Percentiles rank a stretch among this genome's conserved stretches.
These are phyloP conservation scores for Pampus argenteus DNA, from an alignment of 2,797 vertebrate genomes.

Conservation along the genomic window DNA sequence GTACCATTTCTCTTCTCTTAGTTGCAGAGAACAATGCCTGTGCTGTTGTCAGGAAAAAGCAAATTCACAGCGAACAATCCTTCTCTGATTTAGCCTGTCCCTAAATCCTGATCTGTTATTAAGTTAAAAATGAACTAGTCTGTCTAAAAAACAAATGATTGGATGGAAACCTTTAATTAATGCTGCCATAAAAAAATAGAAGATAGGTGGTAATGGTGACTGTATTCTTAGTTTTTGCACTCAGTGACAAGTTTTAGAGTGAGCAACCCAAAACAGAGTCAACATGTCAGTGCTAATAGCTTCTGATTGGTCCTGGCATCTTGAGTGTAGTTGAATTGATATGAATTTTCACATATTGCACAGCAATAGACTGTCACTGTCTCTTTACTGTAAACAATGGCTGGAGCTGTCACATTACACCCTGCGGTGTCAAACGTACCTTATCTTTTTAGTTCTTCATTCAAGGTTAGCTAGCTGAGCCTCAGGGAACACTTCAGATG, in stretches of 20 bases:
- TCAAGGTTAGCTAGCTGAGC: constrained; percentile 66
- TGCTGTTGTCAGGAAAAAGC: not conserved
- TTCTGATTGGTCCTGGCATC: too few species aligned
- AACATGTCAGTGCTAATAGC: too few species aligned
- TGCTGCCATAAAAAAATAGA: not conserved
- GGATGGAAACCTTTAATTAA: not conserved
- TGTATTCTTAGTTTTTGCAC: too few species aligned
- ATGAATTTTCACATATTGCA: constrained; percentile 15
- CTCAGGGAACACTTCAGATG: constrained; percentile 56
- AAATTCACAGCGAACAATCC: not conserved
- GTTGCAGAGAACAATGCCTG: not conserved
- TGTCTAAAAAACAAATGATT: not conserved
- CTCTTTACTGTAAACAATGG: constrained; percentile 42
- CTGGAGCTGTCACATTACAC: constrained; percentile 44
- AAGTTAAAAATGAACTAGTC: not conserved
- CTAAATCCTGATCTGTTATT: not conserved
- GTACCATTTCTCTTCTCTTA: not conserved
- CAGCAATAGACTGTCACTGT: constrained; percentile 12
- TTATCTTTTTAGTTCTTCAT: constrained; percentile 51
- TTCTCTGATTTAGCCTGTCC: too few species aligned
- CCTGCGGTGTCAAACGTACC: constrained; percentile 49
- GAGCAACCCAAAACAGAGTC: too few species aligned
- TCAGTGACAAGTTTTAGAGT: too few species aligned
- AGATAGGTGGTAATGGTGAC: not conserved
- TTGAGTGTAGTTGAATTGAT: too few species aligned